phyloP scores from a whole-genome alignment of 2,797 vertebrate species.

The Crocodylus rhombifer region DNA sequence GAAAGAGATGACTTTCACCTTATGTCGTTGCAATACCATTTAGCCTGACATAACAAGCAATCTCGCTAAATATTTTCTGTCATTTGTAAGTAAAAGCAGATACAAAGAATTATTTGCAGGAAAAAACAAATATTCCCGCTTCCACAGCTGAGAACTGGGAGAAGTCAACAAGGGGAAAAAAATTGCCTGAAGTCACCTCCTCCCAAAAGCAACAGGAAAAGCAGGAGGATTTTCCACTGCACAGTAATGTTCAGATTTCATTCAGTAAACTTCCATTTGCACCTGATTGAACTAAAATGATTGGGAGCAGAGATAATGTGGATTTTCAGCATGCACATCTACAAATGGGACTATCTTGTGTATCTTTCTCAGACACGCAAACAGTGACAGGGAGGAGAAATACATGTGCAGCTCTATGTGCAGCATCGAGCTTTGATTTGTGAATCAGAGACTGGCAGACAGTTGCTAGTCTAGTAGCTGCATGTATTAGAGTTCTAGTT shows the following conservation, averaged over 20 bases:
- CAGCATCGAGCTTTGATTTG: neutral
- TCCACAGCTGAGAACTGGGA: no score
- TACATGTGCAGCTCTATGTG: neutral
- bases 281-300: neutral
- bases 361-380: neutral
- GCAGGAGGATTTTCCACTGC: no score
- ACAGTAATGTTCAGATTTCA: neutral
- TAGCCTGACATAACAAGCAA: no score
- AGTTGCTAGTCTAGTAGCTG: neutral
- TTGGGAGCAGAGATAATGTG: rapidly evolving
- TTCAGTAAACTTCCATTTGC: neutral
- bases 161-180: no score
- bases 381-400: rapidly evolving
- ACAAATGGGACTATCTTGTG: rapidly evolving
- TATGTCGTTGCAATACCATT: no score
- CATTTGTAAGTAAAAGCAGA: no score
- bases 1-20: no score
- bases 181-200: no score
- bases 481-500: neutral
- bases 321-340: neutral
- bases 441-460: neutral
- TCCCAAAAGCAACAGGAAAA: no score
- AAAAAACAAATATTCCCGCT: no score
- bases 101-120: no score
- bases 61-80: no score